These are phyloP conservation scores for Spheniscus humboldti DNA, from an alignment of 2,797 vertebrate species.

Conservation along the genomic window DNA sequence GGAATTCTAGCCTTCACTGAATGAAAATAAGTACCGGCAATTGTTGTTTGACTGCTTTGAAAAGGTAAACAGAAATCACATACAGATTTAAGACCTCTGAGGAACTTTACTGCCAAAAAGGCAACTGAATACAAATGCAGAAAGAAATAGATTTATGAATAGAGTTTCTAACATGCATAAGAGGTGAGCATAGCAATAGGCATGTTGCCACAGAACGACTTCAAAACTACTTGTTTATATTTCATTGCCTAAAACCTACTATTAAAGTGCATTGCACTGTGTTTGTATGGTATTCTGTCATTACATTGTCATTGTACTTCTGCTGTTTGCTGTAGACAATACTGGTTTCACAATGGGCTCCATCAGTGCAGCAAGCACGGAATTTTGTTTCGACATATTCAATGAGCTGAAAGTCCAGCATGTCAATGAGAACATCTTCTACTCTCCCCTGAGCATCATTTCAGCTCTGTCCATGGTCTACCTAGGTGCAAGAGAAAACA, in stretches of 20 bases:
- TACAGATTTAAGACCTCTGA: background rate
- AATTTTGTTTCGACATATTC: constrained; percentile 69
- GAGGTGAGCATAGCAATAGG: background rate
- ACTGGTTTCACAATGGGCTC: constrained; percentile 55
- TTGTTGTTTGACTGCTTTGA: background rate
- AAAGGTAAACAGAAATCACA: background rate
- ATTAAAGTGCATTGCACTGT: background rate
- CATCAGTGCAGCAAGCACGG: constrained; percentile 54
- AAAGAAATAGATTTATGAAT: background rate
- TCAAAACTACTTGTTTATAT: background rate
- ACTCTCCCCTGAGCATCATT: constrained; percentile 65
- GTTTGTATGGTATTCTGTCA: background rate
- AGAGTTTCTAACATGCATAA: background rate
- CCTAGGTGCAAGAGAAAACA: constrained; percentile 64
- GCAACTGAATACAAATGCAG: background rate
- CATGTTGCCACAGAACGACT: background rate
- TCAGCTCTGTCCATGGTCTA: constrained; percentile 67
- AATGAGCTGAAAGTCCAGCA: constrained; percentile 60
- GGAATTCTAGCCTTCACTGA: background rate
- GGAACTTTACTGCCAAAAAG: background rate
- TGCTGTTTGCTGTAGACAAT: background rate
- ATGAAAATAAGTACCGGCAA: background rate
- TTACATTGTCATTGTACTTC: background rate
- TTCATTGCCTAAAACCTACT: background rate
- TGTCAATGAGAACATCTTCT: constrained; percentile 56